These are phyloP conservation scores for Dromaius novaehollandiae DNA, from an alignment of 2,113 vertebrate genomes.

Conservation along the genomic window DNA sequence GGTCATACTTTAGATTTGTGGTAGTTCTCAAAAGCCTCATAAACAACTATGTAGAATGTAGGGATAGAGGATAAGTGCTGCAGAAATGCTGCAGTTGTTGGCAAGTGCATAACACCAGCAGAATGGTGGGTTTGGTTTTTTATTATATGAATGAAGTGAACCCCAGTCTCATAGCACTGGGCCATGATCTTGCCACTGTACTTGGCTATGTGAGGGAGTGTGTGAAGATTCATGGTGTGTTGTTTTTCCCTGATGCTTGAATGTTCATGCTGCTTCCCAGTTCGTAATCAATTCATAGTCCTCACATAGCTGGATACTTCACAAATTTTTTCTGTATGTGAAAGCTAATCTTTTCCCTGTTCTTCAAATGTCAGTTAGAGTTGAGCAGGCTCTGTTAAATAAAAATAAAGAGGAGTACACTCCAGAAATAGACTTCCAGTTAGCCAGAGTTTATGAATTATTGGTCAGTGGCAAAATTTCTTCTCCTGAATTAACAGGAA, in stretches of 20 bases:
- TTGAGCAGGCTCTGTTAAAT: background rate
- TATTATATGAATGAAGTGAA: background rate
- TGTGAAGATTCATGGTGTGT: background rate
- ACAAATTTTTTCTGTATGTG: background rate
- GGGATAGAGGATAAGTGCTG: background rate
- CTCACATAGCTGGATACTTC: background rate
- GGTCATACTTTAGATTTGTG: background rate
- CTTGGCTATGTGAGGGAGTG: background rate
- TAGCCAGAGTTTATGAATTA: background rate
- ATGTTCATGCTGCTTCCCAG: background rate
- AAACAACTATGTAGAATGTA: background rate
- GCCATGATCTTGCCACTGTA: background rate
- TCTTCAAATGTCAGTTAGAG: background rate
- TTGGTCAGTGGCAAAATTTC: background rate
- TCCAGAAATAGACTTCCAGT: background rate
- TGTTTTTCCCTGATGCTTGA: background rate
- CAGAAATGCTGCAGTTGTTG: background rate
- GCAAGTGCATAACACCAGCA: background rate
- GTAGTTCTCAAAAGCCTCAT: background rate
- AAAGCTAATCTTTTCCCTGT: background rate
- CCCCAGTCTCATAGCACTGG: background rate
- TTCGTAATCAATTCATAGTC: background rate
- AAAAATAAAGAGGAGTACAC: background rate
- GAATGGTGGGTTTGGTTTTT: background rate
- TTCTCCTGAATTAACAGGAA: background rate